A percentile compares a stretch with the other conserved stretches of the same genome.
phyloP scores from a whole-genome alignment of 64 coral and sea anemone species.

The Catalaphyllia jardinei region DNA sequence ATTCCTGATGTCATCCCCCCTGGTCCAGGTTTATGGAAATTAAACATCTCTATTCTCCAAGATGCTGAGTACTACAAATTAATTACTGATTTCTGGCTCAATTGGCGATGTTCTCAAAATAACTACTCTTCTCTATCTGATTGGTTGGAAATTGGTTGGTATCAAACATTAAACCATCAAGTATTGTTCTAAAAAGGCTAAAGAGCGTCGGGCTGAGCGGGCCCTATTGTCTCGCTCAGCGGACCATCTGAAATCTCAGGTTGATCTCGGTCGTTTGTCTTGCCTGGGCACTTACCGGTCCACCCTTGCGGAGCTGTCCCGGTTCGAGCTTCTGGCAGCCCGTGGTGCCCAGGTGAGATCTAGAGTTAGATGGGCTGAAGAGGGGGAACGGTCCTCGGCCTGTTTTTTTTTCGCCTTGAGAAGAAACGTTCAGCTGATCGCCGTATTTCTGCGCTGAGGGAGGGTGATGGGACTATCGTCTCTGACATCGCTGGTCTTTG shows the following conservation, averaged over 20 bases:
- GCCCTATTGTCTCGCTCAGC: not conserved
- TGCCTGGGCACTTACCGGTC: not conserved
- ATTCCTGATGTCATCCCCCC: not conserved
- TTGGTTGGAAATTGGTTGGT: not conserved
- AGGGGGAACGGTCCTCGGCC: not conserved
- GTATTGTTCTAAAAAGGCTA: not conserved
- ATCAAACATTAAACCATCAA: not conserved
- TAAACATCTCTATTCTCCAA: conserved; percentile 1
- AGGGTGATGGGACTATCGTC: not conserved
- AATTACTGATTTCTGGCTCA: not conserved
- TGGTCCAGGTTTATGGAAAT: conserved; percentile 30
- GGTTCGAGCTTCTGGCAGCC: not conserved
- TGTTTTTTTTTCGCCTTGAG: conserved; percentile 1
- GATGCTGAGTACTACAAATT: not conserved
- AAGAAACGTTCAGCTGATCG: not conserved
- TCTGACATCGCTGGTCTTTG: not conserved
- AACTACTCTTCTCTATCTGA: not conserved
- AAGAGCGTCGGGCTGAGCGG: accelerated
- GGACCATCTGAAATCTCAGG: not conserved
- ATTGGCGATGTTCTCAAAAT: not conserved
- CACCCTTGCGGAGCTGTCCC: not conserved
- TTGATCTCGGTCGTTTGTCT: not conserved
- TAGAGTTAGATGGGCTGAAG: conserved; percentile 21
- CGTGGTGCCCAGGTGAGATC: not conserved
- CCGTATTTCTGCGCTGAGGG: not conserved